Evolutionary conservation across 2,113 vertebrate genomes (phyloP).

Genomic region (Stegostoma tigrinum): DNA sequence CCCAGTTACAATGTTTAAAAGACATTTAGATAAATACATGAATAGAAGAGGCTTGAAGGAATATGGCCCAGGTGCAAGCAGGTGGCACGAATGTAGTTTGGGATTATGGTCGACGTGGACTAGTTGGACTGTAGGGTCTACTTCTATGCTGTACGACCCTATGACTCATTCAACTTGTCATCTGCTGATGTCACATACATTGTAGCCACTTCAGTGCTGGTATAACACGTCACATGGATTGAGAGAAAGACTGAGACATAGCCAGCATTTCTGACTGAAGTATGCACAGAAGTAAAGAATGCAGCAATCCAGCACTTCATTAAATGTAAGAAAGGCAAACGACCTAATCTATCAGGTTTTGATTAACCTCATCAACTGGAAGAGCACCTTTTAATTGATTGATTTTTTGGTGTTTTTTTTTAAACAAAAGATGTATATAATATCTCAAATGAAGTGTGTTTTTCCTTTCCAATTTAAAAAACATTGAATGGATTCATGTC

Average conservation of each 20-base stretch:
- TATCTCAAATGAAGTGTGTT: background rate
- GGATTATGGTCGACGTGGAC: too few relatives aligned
- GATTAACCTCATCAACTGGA: background rate
- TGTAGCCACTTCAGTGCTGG: background rate
- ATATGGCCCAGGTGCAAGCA: too few relatives aligned
- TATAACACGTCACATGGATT: background rate
- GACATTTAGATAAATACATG: too few relatives aligned
- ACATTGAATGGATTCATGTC: background rate
- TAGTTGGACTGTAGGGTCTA: too few relatives aligned
- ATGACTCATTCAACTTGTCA: background rate
- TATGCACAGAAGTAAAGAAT: background rate
- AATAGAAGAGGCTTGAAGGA: too few relatives aligned
- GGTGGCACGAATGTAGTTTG: too few relatives aligned
- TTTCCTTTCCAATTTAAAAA: background rate
- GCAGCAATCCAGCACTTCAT: background rate
- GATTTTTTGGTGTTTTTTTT: background rate
- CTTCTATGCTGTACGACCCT: too few relatives aligned
- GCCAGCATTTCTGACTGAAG: conserved; percentile 1
- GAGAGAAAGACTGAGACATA: background rate
- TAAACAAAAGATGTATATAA: background rate
- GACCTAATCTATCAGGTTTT: background rate
- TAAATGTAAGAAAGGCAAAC: background rate
- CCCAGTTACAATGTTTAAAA: too few relatives aligned
- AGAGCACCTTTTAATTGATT: background rate
- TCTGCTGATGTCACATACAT: background rate